These are phyloP conservation scores for Lates japonicus DNA, from an alignment of 2,797 vertebrate genomes.

Conservation along the genomic window DNA sequence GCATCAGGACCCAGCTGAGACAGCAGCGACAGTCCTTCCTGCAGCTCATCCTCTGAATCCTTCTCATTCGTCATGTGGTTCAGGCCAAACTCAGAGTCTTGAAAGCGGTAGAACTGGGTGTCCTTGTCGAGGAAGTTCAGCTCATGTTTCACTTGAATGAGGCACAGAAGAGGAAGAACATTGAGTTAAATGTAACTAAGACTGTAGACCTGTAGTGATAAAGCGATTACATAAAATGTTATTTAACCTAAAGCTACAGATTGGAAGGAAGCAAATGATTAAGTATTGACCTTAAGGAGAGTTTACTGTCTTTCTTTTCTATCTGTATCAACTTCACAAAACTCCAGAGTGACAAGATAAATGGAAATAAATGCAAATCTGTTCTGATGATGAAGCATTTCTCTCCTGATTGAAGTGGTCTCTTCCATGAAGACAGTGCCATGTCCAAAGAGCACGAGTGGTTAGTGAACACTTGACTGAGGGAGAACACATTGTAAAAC, in stretches of 20 bases:
- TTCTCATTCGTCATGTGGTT: slow-evolving; percentile 76
- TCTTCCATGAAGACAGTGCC: slow-evolving; percentile 31
- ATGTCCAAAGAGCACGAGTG: slow-evolving; percentile 26
- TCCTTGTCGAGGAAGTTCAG: slow-evolving; percentile 96
- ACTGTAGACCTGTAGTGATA: neutral
- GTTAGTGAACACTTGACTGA: slow-evolving; percentile 50
- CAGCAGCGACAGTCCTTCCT: slow-evolving; percentile 90
- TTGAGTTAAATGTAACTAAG: neutral
- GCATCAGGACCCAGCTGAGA: slow-evolving; percentile 94
- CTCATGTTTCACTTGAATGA: slow-evolving; percentile 91
- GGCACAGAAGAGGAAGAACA: neutral
- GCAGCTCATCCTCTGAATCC: slow-evolving; percentile 92
- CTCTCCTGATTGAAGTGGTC: slow-evolving; percentile 74
- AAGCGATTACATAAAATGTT: neutral
- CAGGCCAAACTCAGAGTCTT: slow-evolving; percentile 82
- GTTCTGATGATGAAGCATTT: slow-evolving; percentile 58
- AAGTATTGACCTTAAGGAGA: neutral
- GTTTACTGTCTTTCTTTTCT: neutral
- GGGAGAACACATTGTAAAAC: slow-evolving; percentile 21
- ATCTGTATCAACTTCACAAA: neutral
- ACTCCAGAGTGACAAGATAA: slow-evolving; percentile 10
- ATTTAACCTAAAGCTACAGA: neutral
- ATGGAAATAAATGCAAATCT: slow-evolving; percentile 63
- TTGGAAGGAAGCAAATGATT: neutral
- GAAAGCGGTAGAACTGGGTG: slow-evolving; percentile 94